Base-by-base conservation (phyloP, 1,140 invertebrate genomes). In the Dufourea novaeangliae region DNA sequence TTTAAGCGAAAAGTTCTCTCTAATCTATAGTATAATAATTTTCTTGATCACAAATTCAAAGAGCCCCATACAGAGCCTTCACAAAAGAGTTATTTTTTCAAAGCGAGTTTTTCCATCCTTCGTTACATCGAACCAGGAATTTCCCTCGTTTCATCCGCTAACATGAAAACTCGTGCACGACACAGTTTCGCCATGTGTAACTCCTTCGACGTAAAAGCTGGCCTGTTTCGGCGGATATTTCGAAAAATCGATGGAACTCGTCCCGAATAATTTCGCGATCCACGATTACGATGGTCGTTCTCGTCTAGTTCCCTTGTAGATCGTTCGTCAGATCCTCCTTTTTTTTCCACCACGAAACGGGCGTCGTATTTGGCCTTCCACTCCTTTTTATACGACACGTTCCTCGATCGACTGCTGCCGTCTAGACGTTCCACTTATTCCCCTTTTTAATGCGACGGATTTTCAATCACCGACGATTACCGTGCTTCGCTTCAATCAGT, bases 391-490 rank as follows among this genome's bases (percentile, higher is more conserved):
- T 44, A 5, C 20, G 32, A 3, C 20, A 25, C 70, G n/a, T 56
- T 66, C 59, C 29, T 67, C 68, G n/a, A 59, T 29, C 44, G 57
- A 17, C 27, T 50, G 22, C 22, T 39, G 11, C 17, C 46, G 50
- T 63, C 68, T 63, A 78, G 68, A 78, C 68, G 75, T 41, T 27
- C 52, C 52, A 79, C 50, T 79, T 79, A 67, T 27, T 12, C n/a
- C 39, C 25, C 14, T 61, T 67, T 79, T 57, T 79, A 74, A 74
- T 32, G 41, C 29, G 41, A 34, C 32, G 54, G 32, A 32, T 79
- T 79, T 79, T 79, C 77, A 74, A 79, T 79, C 62, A 52, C 54
- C n/a, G 22, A 41, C 62, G 52, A 74, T 79, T 79, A 79, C 34
- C 34, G 34, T 46, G 44, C 68, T 56, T 25, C 32, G 29, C 32